Evolutionary conservation across 2,113 vertebrate genomes (phyloP), one percentile per base, ranked within the genome.

Genomic region (Indicator indicator): DNA sequence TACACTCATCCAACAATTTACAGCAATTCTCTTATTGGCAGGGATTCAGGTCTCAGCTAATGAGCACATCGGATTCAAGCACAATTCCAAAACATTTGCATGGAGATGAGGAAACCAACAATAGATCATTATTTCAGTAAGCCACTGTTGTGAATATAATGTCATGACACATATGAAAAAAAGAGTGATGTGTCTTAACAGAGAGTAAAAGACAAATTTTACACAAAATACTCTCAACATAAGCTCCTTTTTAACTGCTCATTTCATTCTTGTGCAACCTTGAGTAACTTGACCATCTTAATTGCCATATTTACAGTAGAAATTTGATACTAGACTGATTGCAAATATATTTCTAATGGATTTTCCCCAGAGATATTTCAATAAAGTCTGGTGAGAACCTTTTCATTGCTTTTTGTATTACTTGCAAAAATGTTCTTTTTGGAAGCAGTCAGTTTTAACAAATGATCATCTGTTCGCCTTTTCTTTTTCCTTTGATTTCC

Each of bases 261-360:
- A 6, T 95, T 79, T 84, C 55, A 18, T 23, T 96, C n/a, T 89
- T 62, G 21, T 28, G 88, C 40, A 67, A 23, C 46, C 68, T 89
- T 0, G 16, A 30, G 75, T 93, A 93, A 93, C 59, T 81, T 81
- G 94, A 95, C 81, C 90, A 62, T 88, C 77, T 86, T 93, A 92
- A 95, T 86, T 94, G 76, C 72, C 5, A 1, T 83, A 91, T 94
- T 97, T 96, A 95, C 90, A 88, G 92, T 89, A 91, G 95, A 85
- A 95, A 96, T 72, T 73, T 89, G 88, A 97, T 78, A 92, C 38
- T 19, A 38, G 52, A 60, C 82, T 85, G 63, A 91, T 95, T 81
- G 69, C 69, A 94, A 94, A 93, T 91, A 69, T 83, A 88, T 95
- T 95, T 96, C 75, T 95, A 96, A 95, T 91, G 93, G 78, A 91